Conservation (phyloP, 2,113 vertebrate species). For the Zingel zingel region DNA sequence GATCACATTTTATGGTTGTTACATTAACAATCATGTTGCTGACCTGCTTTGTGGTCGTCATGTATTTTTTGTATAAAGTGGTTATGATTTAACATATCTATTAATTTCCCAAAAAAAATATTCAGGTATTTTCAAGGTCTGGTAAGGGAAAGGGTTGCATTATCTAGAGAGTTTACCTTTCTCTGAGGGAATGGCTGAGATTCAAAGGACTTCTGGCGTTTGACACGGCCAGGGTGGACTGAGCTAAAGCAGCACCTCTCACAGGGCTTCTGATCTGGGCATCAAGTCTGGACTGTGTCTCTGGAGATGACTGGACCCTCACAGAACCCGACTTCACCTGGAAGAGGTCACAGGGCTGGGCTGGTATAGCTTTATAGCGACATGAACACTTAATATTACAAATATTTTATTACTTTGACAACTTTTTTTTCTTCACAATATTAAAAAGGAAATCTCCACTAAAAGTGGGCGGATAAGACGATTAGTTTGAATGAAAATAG, state of each 20-base stretch:
- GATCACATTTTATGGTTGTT: background rate
- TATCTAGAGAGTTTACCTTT: slow-evolving; percentile 84
- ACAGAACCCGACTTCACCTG: slow-evolving; percentile 77
- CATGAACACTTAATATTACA: background rate
- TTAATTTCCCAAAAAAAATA: background rate
- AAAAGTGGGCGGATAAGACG: background rate
- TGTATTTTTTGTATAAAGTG: background rate
- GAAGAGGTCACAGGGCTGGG: slow-evolving; percentile 11
- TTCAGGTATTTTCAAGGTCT: slow-evolving; percentile 1
- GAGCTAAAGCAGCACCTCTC: slow-evolving; percentile 34
- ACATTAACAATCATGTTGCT: background rate
- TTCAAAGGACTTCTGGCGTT: slow-evolving; percentile 79
- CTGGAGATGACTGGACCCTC: slow-evolving; percentile 72
- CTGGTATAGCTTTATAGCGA: background rate
- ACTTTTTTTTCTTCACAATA: background rate
- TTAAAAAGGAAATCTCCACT: background rate
- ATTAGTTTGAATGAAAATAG: background rate
- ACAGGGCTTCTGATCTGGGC: slow-evolving; percentile 59
- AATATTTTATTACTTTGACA: background rate
- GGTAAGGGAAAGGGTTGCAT: background rate
- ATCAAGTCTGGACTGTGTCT: slow-evolving; percentile 60
- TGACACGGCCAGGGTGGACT: slow-evolving; percentile 70
- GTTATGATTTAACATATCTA: background rate
- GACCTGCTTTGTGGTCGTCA: background rate
- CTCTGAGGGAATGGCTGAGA: slow-evolving; percentile 87